Evolutionary conservation across 2,797 vertebrate genomes (phyloP), one percentile per base, ranked within the genome.

Genomic region (Vespertilio murinus): DNA sequence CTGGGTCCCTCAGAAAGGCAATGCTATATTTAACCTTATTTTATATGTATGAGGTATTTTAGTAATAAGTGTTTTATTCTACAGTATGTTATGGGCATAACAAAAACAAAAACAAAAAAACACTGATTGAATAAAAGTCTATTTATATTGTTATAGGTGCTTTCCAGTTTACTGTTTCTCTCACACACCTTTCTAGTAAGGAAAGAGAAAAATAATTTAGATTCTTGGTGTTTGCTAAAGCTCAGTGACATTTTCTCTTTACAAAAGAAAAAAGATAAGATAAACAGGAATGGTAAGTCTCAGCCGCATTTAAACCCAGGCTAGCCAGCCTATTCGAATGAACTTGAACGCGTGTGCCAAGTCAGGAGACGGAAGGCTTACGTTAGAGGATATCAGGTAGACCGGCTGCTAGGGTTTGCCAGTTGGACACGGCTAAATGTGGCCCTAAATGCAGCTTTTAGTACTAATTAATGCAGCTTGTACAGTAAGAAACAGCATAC

Each of bases 211-310:
- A 75, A 42, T 61, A 88, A 94, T 64, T 52, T 77, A 92, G 52
- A 71, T 59, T 88, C 78, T 71, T 84, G 56, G 28, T 89, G 56
- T 78, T 81, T 86, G 42, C 59, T 92, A 70, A 90, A 92, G 45
- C 40, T 49, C n/a, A 78, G 40, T 67, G 22, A 42, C 80, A 23
- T 13, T 64, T 78, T 75, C 28, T 33, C 11, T 54, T 42, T 25
- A 25, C 35, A 61, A 38, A n/a, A 59, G n/a, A 2, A 28, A 13
- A 30, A 35, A 20, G 30, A 64, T 7, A 85, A 69, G 23, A 56
- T 11, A 69, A 42, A 70, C 30, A 78, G 70, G 20, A 92, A 92
- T n/a, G 45, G 17, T 67, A 81, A 64, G 65, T 73, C 77, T 75
- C 65, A 88, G 52, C n/a, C 59, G 82, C 65, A 91, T n/a, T 89